These are phyloP conservation scores for Smittia sp. DNA, from an alignment of 2,888 invertebrate species.

Conservation along the genomic window DNA sequence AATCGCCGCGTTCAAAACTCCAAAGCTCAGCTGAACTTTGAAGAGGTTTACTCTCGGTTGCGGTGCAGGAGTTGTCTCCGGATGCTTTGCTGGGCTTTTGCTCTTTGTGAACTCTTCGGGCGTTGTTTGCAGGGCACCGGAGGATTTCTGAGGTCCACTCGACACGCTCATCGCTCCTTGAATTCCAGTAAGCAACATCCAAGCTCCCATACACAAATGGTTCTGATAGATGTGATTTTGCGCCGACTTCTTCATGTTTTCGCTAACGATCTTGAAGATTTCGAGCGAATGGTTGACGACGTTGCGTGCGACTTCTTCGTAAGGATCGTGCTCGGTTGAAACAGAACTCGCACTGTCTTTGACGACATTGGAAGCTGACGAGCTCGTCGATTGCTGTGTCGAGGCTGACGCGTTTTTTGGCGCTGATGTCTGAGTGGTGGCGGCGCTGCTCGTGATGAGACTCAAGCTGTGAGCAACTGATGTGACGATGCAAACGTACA, in stretches of 20 bases:
- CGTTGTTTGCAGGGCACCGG: constrained; percentile 48
- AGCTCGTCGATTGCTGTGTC: constrained; percentile 44
- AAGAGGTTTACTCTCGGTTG: constrained; percentile 64
- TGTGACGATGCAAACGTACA: constrained; percentile 75
- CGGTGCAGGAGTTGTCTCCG: constrained; percentile 57
- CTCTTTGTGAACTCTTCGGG: constrained; percentile 49
- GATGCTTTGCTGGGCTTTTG: constrained; percentile 51
- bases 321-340: constrained; percentile 66
- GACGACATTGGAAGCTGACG: constrained; percentile 42
- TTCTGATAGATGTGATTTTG: constrained; percentile 86
- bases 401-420: constrained; percentile 47
- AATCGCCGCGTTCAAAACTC: constrained; percentile 84
- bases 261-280: constrained; percentile 77
- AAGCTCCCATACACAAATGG: constrained; percentile 81
- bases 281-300: constrained; percentile 86
- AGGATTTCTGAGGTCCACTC: constrained; percentile 53
- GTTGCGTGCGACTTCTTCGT: constrained; percentile 75
- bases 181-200: constrained; percentile 82
- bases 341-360: constrained; percentile 42
- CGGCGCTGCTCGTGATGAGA: constrained; percentile 56
- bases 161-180: constrained; percentile 74
- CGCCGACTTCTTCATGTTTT: constrained; percentile 78
- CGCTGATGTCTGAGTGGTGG: constrained; percentile 60
- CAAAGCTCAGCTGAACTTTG: constrained; percentile 79
- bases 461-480: constrained; percentile 62